A percentile compares a stretch with the other conserved stretches of the same genome.
Conservation (phyloP, 2,888 invertebrate genomes). For the Idaea aversata region DNA sequence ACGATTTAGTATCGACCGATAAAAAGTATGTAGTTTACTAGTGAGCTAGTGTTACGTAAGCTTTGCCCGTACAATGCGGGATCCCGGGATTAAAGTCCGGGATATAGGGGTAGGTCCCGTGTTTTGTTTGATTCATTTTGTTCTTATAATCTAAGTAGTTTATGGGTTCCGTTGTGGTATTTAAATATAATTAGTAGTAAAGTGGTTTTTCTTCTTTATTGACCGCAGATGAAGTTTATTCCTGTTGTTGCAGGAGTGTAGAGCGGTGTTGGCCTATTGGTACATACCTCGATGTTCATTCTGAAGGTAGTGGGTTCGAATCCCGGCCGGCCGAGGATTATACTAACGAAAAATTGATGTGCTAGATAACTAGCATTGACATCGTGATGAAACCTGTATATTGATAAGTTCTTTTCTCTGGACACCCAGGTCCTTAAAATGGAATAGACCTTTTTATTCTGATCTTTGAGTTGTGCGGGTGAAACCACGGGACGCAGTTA, state of each 20-base stretch:
- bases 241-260: not conserved
- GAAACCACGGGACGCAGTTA: not conserved
- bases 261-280: not conserved
- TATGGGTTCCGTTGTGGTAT: not conserved
- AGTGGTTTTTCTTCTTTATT: not conserved
- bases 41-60: conserved; percentile 21
- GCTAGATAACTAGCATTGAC: no score
- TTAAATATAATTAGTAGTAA: not conserved
- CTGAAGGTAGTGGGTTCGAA: no score
- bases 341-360: no score
- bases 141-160: not conserved
- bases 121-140: conserved; percentile 14
- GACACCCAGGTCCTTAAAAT: not conserved
- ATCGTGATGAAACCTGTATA: no score
- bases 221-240: not conserved
- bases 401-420: not conserved
- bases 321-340: not conserved
- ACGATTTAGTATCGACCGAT: not conserved
- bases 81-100: conserved; percentile 22
- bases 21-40: not conserved
- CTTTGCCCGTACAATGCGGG: conserved; percentile 31
- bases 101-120: conserved; percentile 18
- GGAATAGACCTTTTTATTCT: not conserved
- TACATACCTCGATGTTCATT: no score
- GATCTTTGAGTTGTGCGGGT: not conserved